Base-by-base conservation (phyloP, 2,113 vertebrate genomes). In the Rostratula benghalensis region DNA sequence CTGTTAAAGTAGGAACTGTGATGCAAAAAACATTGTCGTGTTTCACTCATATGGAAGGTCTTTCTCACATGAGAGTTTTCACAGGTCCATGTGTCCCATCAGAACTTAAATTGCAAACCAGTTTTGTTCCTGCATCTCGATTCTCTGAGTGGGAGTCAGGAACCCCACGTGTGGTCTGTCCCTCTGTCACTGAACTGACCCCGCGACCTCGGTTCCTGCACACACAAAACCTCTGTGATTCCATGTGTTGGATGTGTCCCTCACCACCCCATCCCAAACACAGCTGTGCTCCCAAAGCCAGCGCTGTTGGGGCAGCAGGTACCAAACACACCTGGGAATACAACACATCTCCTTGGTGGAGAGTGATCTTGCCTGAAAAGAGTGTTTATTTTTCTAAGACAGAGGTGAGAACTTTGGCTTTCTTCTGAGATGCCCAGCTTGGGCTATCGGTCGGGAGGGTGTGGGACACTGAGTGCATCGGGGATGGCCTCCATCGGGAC, bases 11-110 rank as follows among this genome's bases (percentile, higher is more conserved):
- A 78, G 8, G 4, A 71, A 37, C 14, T 43, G 4, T 12, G 69
- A 35, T 5, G 9, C 35, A 48, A 12, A 48, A n/a, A 24, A 14
- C 21, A 31, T 39, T 27, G 25, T 7, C 13, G 1, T 1, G 0
- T 60, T 64, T 69, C 7, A 4, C 50, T 87, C 25, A 4, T 35
- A 13, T 4, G 27, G 31, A 41, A 76, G 54, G 35, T 17, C 33
- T 59, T 69, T 51, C 6, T 43, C 57, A 76, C 37, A 43, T 33
- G 3, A 20, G 75, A 64, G 31, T 73, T 82, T 89, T 46, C 46
- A 30, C 6, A 48, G 25, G 23, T 18, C 35, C 87, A 59, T 25
- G 27, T 0, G 2, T 1, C 27, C 33, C 22, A 90, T 78, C 11
- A 28, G 63, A 93, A 82, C 73, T 35, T 14, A 35, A 71, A 33